A percentile compares a stretch with the other conserved stretches of the same genome.
Evolutionary conservation across 2,113 vertebrate species (phyloP).

Genomic region (Andinoacara biseriatus): DNA sequence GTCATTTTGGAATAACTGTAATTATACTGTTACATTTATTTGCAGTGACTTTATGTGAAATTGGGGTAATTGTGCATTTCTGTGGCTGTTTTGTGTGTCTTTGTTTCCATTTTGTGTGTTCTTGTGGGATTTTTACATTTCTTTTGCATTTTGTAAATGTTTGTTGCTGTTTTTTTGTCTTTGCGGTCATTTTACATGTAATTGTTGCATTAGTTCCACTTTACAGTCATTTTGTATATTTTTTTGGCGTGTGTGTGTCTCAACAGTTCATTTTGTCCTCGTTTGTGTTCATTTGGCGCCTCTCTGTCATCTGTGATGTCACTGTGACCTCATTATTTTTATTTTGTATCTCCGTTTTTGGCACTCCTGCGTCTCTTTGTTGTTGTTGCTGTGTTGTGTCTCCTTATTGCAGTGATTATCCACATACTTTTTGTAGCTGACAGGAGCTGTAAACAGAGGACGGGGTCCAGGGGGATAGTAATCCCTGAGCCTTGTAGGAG

Average conservation of each 20-base stretch:
- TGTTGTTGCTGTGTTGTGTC: neutral
- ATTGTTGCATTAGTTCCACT: neutral
- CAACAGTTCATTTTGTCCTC: neutral
- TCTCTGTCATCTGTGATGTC: neutral
- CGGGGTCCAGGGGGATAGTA: neutral
- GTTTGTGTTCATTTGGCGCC: neutral
- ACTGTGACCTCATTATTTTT: neutral
- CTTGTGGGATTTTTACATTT: neutral
- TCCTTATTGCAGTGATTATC: neutral
- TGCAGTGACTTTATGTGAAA: neutral
- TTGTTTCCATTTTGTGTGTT: neutral
- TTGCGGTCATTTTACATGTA: too few species aligned
- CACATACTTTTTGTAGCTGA: neutral
- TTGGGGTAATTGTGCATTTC: neutral
- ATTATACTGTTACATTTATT: neutral
- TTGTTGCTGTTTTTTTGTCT: neutral
- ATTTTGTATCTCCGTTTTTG: neutral
- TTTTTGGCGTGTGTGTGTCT: neutral
- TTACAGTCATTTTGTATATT: fast-evolving
- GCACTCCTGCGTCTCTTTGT: neutral
- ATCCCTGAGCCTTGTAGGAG: neutral
- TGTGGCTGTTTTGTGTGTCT: neutral
- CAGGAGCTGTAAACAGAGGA: constrained; percentile 5
- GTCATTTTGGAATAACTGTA: neutral
- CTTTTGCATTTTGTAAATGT: neutral